phyloP scores from a whole-genome alignment of 2,113 vertebrate species.

The Dipodomys merriami region DNA sequence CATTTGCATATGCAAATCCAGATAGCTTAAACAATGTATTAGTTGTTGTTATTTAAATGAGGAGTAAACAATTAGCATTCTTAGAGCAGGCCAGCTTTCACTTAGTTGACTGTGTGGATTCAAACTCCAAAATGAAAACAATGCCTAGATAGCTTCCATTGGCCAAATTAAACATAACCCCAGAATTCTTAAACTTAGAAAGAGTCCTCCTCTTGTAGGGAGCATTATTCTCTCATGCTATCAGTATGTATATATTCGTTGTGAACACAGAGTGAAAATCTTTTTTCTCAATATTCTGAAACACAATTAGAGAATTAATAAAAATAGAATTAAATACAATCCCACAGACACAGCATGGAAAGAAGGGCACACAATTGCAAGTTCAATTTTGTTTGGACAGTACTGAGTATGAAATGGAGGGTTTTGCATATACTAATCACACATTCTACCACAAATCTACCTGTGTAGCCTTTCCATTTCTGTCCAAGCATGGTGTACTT shows the following conservation, averaged over 20 bases:
- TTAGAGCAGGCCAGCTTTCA: conserved; percentile 75
- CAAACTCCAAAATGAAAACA: conserved; percentile 54
- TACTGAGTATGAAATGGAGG: background rate
- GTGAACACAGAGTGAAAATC: background rate
- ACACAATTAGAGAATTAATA: background rate
- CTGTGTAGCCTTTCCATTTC: background rate
- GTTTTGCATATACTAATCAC: background rate
- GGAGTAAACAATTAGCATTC: conserved; percentile 68
- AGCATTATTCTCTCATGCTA: background rate
- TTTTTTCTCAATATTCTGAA: background rate
- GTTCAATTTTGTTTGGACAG: background rate
- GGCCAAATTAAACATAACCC: background rate
- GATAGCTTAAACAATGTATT: conserved; percentile 70
- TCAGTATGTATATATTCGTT: too few species aligned
- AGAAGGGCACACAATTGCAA: background rate
- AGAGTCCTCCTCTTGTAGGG: background rate
- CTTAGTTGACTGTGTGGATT: conserved; percentile 55
- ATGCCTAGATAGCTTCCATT: background rate
- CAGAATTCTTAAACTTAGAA: background rate
- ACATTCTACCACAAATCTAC: too few species aligned
- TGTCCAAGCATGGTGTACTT: background rate
- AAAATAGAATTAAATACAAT: background rate
- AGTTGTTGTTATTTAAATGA: conserved; percentile 76
- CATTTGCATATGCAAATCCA: conserved; percentile 68
- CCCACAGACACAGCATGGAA: background rate